Percentiles rank a stretch among this genome's conserved stretches.
These are phyloP conservation scores for Vidua chalybeata DNA, from an alignment of 2,113 vertebrate genomes.

Conservation along the genomic window DNA sequence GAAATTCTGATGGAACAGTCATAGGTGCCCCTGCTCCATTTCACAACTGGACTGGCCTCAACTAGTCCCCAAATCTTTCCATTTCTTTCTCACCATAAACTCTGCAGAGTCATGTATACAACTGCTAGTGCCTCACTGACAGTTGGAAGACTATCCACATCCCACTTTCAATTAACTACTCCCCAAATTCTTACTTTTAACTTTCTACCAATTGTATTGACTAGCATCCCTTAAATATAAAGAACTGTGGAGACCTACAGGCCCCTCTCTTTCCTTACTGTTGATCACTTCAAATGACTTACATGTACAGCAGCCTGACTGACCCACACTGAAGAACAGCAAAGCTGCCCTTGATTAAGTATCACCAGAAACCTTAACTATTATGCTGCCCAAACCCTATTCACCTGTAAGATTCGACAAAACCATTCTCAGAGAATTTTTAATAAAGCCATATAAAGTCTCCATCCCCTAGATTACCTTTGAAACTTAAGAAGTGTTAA, in stretches of 20 bases:
- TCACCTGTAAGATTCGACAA: background rate
- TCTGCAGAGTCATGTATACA: background rate
- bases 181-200: background rate
- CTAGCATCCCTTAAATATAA: background rate
- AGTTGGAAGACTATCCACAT: background rate
- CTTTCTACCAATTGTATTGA: background rate
- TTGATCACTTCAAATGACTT: background rate
- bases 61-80: background rate
- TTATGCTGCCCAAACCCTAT: background rate
- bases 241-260: background rate
- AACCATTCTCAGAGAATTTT: background rate
- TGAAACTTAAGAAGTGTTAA: background rate
- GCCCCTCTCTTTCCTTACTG: background rate
- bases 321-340: background rate
- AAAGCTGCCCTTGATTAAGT: background rate
- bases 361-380: background rate
- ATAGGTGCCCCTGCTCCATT: background rate
- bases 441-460: constrained; percentile 11
- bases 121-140: background rate
- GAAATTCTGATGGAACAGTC: background rate
- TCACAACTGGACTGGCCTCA: background rate
- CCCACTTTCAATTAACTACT: background rate
- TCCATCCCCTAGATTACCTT: background rate
- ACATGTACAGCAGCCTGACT: background rate
- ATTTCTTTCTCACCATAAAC: background rate